Evolutionary conservation across 1,140 invertebrate genomes (phyloP), one percentile per base, ranked within the genome.

Genomic region (Thaumatotibia leucotreta): DNA sequence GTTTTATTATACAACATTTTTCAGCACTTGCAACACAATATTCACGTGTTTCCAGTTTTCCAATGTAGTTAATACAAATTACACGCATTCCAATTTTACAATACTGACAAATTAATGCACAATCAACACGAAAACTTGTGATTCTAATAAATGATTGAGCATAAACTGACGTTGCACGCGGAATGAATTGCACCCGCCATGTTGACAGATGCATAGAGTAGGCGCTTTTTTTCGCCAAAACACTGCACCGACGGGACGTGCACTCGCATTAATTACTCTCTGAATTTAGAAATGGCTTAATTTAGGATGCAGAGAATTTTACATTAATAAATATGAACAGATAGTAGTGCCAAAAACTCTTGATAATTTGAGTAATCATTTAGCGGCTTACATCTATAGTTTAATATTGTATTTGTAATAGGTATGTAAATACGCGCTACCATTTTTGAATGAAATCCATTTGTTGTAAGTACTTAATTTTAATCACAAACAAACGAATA

Each of bases 181-280:
- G 39, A 20, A 45, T 9, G 17, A 45, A 45, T 14, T 45, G 17
- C 65, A 50, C n/a, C 35, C 61, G 32, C n/a, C 22, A 20, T 52
- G 45, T 35, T 65, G 23, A 65, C 67, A 54, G 66, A 45, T 70
- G 66, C 65, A 61, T 67, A 68, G 64, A 62, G 75, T 89, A 89
- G 87, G 87, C 87, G 85, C 74, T 88, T 89, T 87, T 86, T 88
- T 89, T 84, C 78, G 77, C 79, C 69, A 73, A 83, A 82, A 82
- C 69, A 68, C 20, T 68, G 64, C 69, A 64, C 66, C 86, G 86
- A 72, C 86, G 84, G 84, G 39, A 68, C 76, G 73, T 77, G 79
- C 31, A 61, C n/a, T 58, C 50, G 76, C 76, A 78, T 80, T 74
- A 76, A 80, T 79, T 67, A 76, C 68, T 64, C 14, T 5, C n/a